Base-by-base conservation (phyloP, 2,113 vertebrate species). In the Pseudolaguvia tuberculata region DNA sequence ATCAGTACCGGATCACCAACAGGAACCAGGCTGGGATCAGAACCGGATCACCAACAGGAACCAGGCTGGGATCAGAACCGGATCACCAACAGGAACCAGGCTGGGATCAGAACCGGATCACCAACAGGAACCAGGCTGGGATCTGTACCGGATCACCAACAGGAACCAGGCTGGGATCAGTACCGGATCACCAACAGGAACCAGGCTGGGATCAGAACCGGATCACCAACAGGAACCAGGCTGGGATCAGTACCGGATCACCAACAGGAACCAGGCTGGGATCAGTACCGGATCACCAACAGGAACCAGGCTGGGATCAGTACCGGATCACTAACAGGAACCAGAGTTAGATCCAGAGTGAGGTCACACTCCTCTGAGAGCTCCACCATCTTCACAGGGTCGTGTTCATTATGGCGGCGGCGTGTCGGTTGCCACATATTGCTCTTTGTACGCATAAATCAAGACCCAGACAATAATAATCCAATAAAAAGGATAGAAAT, bases 361-460 rank as follows among this genome's bases (percentile, higher is more conserved):
- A 39, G 31, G 1, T 39, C 35, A 42, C 59, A 23, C 39, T 21
- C n/a, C 5, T 0, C 61, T 47, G 62, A 17, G 62, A 18, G 23
- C 62, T 47, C 39, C 39, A 42, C 39, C 39, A 42, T 42, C 39
- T 42, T 42, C 62, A 53, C 48, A 55, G 7, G n/a, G 17, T 5
- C 27, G 42, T 20, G 9, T 50, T 42, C 4, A 9, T 42, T 7
- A 27, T 25, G 20, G 45, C 1, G 45, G 5, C 39, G 39, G 15
- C 23, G 63, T 47, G 42, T 66, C 2, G 7, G 17, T 11, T 59
- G 66, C 65, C 39, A 39, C 56, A 61, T 59, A 76, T 61, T 70
- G 75, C 56, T 58, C 66, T 13, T 61, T 50, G 18, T 62, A 70
- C 7, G 4, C 20, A 71, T 15, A 52, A 47, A 47, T 47, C 20